These are phyloP conservation scores for Pseudomyrmex concolor DNA, from an alignment of 1,140 invertebrate genomes.

Conservation along the genomic window DNA sequence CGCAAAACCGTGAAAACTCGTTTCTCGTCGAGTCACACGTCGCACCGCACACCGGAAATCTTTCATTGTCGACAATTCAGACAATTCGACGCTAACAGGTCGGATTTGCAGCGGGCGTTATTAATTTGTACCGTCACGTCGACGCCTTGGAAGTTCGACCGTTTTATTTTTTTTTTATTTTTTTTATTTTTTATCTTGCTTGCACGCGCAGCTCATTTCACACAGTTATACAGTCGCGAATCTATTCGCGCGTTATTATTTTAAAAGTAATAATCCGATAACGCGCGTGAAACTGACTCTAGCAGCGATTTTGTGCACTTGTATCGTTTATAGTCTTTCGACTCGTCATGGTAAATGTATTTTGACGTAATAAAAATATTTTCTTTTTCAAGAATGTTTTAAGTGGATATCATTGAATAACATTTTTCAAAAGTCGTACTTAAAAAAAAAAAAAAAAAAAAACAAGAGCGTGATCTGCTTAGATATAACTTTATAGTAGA, in stretches of 20 bases:
- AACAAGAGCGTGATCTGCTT: neutral
- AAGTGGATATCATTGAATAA: neutral
- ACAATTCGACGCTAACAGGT: conserved; percentile 69
- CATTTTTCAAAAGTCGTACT: neutral
- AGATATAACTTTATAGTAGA: neutral
- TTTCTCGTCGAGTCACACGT: neutral
- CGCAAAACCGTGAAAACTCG: conserved; percentile 62
- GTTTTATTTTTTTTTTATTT: conserved; percentile 33
- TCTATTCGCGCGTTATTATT: conserved; percentile 7
- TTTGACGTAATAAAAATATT: no score
- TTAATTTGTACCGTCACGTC: conserved; percentile 51
- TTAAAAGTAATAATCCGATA: conserved; percentile 4
- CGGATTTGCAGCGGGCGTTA: conserved; percentile 54
- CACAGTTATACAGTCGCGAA: conserved; percentile 12
- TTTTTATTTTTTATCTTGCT: conserved; percentile 33
- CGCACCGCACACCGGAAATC: conserved; percentile 69
- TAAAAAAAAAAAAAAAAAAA: no score
- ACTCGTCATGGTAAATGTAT: no score
- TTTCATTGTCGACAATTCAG: conserved; percentile 75
- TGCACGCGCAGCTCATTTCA: conserved; percentile 32
- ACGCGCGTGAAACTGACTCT: neutral
- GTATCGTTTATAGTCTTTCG: neutral
- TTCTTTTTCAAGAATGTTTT: neutral
- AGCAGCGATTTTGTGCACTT: conserved; percentile 2
- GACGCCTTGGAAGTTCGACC: conserved; percentile 54